A percentile compares a stretch with the other conserved stretches of the same genome.
Conservation (phyloP, 2,888 invertebrate genomes). For the Microplitis manilae region DNA sequence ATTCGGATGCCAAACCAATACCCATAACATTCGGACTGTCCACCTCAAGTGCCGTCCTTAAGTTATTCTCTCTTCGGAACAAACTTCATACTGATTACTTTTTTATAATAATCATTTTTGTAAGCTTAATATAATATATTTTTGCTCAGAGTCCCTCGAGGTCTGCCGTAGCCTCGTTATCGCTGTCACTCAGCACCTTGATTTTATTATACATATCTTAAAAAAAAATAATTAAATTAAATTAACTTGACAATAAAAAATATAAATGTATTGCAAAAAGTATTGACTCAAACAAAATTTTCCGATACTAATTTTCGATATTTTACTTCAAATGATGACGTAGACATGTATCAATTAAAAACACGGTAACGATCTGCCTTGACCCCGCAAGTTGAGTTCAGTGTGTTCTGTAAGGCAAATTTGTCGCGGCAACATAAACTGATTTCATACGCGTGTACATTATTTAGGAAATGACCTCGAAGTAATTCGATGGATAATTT, state of each 20-base stretch:
- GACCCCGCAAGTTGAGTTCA: conserved; percentile 15
- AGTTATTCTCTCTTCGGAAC: conserved; percentile 13
- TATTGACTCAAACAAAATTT: background rate
- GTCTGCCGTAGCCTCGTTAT: conserved; percentile 4
- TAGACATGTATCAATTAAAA: conserved; percentile 4
- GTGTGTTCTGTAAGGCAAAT: conserved; percentile 32
- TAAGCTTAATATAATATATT: background rate
- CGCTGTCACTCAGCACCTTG: conserved; percentile 1
- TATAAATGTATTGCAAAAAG: background rate
- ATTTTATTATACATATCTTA: background rate
- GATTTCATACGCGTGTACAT: conserved; percentile 28
- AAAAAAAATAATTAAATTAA: background rate
- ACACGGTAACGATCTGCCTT: conserved; percentile 7
- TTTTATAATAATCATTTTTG: conserved; percentile 18
- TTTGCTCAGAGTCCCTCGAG: background rate
- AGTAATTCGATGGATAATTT: conserved; percentile 30
- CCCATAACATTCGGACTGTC: conserved; percentile 42
- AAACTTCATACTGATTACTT: conserved; percentile 19
- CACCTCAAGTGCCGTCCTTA: background rate
- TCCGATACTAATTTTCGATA: background rate
- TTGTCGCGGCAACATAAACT: conserved; percentile 19
- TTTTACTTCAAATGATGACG: background rate
- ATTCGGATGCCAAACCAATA: conserved; percentile 55
- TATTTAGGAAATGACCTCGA: conserved; percentile 49
- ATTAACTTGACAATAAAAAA: background rate